Evolutionary conservation across 92 coral and sea anemone genomes (phyloP).

Genomic region (Epizoanthus scotinus): DNA sequence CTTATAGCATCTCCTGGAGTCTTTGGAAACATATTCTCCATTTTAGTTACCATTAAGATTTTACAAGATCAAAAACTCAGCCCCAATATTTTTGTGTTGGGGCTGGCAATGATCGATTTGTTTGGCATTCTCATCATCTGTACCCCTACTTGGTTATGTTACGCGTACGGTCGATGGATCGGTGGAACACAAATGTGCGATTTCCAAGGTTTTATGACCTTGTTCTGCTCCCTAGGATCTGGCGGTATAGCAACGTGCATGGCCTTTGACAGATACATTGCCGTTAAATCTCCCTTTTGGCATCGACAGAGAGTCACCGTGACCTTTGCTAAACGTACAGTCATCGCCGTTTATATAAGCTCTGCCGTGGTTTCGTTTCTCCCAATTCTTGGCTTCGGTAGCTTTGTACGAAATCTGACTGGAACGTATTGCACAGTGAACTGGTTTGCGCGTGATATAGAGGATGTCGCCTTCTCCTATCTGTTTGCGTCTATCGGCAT

Average conservation of each 20-base stretch:
- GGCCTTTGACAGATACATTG: conserved; percentile 80
- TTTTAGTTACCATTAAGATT: conserved; percentile 59
- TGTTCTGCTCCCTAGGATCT: conserved; percentile 68
- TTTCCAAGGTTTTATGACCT: conserved; percentile 80
- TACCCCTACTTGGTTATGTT: conserved; percentile 78
- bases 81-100: conserved; percentile 77
- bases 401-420: conserved; percentile 63
- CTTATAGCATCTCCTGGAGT: conserved; percentile 53
- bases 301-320: conserved; percentile 74
- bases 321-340: conserved; percentile 51
- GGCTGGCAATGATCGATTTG: conserved; percentile 68
- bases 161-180: conserved; percentile 63
- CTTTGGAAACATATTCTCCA: conserved; percentile 70
- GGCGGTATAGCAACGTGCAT: conserved; percentile 74
- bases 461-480: conserved; percentile 61
- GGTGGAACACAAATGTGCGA: conserved; percentile 73
- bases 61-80: conserved; percentile 67
- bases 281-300: conserved; percentile 72
- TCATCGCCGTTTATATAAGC: conserved; percentile 40
- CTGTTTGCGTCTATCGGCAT: conserved; percentile 74
- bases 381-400: conserved; percentile 73
- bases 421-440: conserved; percentile 75
- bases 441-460: conserved; percentile 60
- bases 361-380: conserved; percentile 57
- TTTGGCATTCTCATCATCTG: conserved; percentile 62